Evolutionary conservation across 1,140 invertebrate species (phyloP).

Genomic region (Aphidius gifuensis): DNA sequence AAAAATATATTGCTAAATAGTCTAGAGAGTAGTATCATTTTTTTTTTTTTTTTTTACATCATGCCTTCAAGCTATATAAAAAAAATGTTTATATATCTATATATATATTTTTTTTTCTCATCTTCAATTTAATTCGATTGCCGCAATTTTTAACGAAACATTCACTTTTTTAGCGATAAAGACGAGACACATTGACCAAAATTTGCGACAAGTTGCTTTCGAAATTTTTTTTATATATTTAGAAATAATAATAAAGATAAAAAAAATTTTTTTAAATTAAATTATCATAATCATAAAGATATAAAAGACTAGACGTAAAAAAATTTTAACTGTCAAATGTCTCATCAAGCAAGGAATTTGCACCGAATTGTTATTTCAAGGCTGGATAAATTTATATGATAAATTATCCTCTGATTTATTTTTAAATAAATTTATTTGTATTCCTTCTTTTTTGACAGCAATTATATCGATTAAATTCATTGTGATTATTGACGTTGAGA

Average conservation of each 20-base stretch:
- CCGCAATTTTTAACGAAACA: conserved; percentile 31
- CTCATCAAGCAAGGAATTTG: background rate
- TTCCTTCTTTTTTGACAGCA: no score
- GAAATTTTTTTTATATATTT: conserved; percentile 3
- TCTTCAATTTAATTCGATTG: conserved; percentile 22
- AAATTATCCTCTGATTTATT: no score
- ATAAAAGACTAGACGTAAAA: background rate
- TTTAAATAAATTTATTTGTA: no score
- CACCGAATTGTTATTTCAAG: no score
- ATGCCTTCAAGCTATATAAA: conserved; percentile 7
- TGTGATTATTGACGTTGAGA: no score
- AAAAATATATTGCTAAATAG: no score
- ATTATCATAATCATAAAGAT: no score
- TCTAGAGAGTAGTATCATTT: no score
- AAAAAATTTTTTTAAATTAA: no score
- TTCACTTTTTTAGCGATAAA: conserved; percentile 31
- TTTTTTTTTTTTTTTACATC: background rate
- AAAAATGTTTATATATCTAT: background rate
- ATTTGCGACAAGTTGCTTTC: conserved; percentile 12
- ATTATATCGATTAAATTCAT: no score
- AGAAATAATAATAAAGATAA: no score
- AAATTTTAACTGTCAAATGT: conserved; percentile 3
- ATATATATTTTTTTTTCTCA: background rate
- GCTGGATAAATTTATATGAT: no score
- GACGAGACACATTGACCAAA: background rate